These are phyloP conservation scores for Oxytorus armatus DNA, from an alignment of 2,888 invertebrate species.

Conservation along the genomic window DNA sequence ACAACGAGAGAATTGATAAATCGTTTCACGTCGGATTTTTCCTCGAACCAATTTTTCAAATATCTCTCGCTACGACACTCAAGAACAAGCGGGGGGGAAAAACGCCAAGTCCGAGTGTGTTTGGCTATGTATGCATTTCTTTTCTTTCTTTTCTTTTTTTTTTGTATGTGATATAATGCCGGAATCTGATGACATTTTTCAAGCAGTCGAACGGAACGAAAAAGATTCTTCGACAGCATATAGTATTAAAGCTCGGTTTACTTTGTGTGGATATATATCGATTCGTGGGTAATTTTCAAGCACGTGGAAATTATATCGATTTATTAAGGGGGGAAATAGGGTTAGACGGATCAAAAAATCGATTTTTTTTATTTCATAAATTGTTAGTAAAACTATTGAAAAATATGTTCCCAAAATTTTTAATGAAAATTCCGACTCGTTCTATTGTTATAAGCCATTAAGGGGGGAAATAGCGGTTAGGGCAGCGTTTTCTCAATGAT, in stretches of 20 bases:
- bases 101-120: conserved; percentile 60
- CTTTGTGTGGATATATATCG: not conserved
- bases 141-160: too few relatives aligned
- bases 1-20: conserved; percentile 79
- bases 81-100: conserved; percentile 74
- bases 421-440: too few relatives aligned
- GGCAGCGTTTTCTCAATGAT: too few relatives aligned
- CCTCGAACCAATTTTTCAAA: conserved; percentile 82
- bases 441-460: too few relatives aligned
- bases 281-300: not conserved
- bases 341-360: too few relatives aligned
- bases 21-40: conserved; percentile 81
- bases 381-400: too few relatives aligned
- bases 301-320: not conserved
- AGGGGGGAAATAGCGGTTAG: too few relatives aligned
- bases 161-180: not conserved
- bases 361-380: too few relatives aligned
- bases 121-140: not conserved
- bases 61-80: conserved; percentile 64
- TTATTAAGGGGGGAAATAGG: too few relatives aligned
- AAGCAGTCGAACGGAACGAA: conserved; percentile 80
- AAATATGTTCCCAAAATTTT: too few relatives aligned
- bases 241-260: not conserved
- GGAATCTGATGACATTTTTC: conserved; percentile 78
- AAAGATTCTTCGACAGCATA: conserved; percentile 47